Evolutionary conservation across 1,140 invertebrate species (phyloP).

Genomic region (Helicoverpa zea): DNA sequence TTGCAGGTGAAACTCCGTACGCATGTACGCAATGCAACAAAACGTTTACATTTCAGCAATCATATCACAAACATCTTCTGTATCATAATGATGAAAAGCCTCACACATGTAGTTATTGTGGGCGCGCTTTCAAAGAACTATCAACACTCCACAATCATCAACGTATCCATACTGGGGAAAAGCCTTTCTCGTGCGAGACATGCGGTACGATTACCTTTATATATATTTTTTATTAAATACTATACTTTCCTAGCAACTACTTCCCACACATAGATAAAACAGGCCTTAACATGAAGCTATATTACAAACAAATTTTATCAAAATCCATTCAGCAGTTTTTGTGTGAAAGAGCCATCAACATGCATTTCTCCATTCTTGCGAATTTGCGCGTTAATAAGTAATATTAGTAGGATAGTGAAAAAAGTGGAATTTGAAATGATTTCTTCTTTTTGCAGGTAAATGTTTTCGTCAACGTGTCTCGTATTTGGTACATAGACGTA

Average conservation of each 20-base stretch:
- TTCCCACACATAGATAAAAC: too few species aligned
- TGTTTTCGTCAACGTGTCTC: conserved; percentile 95
- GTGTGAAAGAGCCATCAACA: too few species aligned
- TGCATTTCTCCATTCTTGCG: too few species aligned
- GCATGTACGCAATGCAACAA: conserved; percentile 94
- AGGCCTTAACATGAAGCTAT: too few species aligned
- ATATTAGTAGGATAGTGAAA: too few species aligned
- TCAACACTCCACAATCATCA: conserved; percentile 96
- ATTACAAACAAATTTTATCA: too few species aligned
- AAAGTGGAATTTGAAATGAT: neutral
- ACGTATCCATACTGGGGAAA: conserved; percentile 95
- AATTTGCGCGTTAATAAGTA: too few species aligned
- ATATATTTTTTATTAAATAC: too few species aligned
- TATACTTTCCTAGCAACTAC: too few species aligned
- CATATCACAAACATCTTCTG: conserved; percentile 95
- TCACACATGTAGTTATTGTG: conserved; percentile 92
- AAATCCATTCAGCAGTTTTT: too few species aligned
- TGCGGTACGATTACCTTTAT: conserved; percentile 89
- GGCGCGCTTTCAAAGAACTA: conserved; percentile 95
- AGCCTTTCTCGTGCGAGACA: conserved; percentile 96
- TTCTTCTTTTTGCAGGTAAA: conserved; percentile 89
- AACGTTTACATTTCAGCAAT: conserved; percentile 96
- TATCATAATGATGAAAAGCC: conserved; percentile 96
- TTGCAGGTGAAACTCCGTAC: conserved; percentile 94
- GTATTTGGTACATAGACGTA: conserved; percentile 94